Evolutionary conservation across 2,113 vertebrate genomes (phyloP), one percentile per base, ranked within the genome.

Genomic region (Craseonycteris thonglongyai): DNA sequence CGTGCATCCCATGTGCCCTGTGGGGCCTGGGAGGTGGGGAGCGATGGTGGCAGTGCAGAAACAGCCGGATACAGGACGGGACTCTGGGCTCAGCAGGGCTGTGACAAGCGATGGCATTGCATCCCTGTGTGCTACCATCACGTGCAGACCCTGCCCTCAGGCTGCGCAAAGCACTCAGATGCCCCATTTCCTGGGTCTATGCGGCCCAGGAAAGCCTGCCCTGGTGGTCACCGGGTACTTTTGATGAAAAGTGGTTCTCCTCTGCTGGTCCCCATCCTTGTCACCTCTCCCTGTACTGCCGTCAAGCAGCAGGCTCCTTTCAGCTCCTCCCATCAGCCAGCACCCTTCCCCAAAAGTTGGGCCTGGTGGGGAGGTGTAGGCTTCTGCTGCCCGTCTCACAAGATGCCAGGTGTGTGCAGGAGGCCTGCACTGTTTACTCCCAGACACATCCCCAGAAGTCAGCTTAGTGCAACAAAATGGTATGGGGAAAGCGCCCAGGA

Each of bases 341-440:
- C n/a, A 22, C 18, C 2, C 14, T 8, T 3, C 7, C 7, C 3
- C 1, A 19, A 38, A 35, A 49, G 63, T 15, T 18, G 58, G n/a
- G 18, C 24, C 5, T 56, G 2, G 0, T 0, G 30, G 1, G 15
- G 0, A 3, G 9, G 38, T 0, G 1, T 33, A 13, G 72, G 18
- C 7, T 1, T 16, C 33, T n/a, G 66, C 54, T 10, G 19, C 56
- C 28, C 4, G 12, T 6, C 4, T 22, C 12, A 6, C 4, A n/a
- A n/a, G 0, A 6, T 9, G 4, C 7, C 7, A 51, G 9, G 21
- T 2, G 5, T 35, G 24, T 58, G 38, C 11, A 7, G 4, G 11
- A 11, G 2, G 38, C 15, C 22, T 7, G 2, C 33, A 10, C 40
- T 4, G 4, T 45, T 91, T n/a, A 21, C 19, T 35, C 71, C n/a